Base-by-base conservation (phyloP, 2,888 invertebrate species). In the Aquatica leii region DNA sequence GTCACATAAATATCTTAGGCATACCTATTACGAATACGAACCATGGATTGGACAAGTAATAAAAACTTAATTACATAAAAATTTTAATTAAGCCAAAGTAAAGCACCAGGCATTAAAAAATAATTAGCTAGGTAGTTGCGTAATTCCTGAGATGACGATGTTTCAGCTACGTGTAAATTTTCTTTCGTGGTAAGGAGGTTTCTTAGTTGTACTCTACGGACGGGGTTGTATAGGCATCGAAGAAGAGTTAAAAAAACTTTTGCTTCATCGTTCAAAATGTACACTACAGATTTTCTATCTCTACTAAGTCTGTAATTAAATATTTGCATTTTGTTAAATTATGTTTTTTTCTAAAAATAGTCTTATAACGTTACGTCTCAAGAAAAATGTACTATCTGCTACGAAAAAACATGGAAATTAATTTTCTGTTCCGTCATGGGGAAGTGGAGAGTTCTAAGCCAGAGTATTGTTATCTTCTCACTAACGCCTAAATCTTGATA, bases 1-100 rank as follows among this genome's bases (percentile, higher is more conserved):
- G 17, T 66, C 9, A 68, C 69, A 43, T 74, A 76, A 35, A 70
- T 73, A 58, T 74, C 76, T 20, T 78, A 77, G 77, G 60, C 61
- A 14, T 69, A 72, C 4, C 70, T 78, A 15, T 71, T 74, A 55
- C 69, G 53, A 46, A 53, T 64, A 40, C n/a, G n/a, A n/a, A n/a
- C n/a, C n/a, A 66, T 71, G 56, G 68, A 71, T 21, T 65, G 73
- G 71, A 64, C 76, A 68, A 73, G 77, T 76, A 64, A 60, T 60
- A 17, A 9, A 31, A 31, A 31, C 4, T 6, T 6, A 31, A 31
- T 31, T 31, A 31, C 5, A n/a, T n/a, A n/a, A n/a, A n/a, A n/a
- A n/a, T n/a, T n/a, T n/a, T n/a, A n/a, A n/a, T n/a, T n/a, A n/a
- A n/a, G 31, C 31, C 31, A 31, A 4, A 31, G 31, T 31, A 31